Base-by-base conservation (phyloP, 92 coral and sea anemone species). In the Parazoanthus darwini region DNA sequence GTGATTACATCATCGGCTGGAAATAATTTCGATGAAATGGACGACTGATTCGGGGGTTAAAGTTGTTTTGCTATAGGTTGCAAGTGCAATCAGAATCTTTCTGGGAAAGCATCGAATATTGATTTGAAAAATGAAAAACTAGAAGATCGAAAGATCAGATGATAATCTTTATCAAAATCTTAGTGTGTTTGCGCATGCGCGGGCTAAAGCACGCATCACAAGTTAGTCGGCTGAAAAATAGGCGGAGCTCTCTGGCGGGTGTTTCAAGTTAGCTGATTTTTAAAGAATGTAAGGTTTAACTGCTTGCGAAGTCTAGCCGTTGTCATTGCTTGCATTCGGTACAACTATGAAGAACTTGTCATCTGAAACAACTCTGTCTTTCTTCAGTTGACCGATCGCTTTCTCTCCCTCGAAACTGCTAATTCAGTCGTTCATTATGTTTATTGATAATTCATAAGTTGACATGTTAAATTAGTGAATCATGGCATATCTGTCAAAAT, bases 181-280 rank as follows among this genome's bases (percentile, higher is more conserved):
- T 50, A 90, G 81, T 81, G 84, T 82, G 51, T 91, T 91, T 91
- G 86, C 93, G 91, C 91, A 54, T 75, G 90, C 88, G 88, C 88
- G 74, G 67, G 86, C 81, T 48, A 68, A 80, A 50, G 65, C 88
- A 82, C 82, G 65, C 88, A 82, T 78, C 74, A 33, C 51, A 63
- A 81, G 86, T 74, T 72, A 51, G 13, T 37, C 79, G 56, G 66
- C 75, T 86, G 44, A 50, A 46, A 50, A 3, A 16, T 63, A 81
- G 33, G 15, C 50, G 73, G 51, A 81, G 50, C 42, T 3, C 74
- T 20, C 0, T 59, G 37, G 29, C 85, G 25, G 74, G 85, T 81
- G 42, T 63, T 63, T 58, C 6, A 81, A 59, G 46, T 81, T 59
- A 81, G 23, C 43, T 63, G 51, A 59, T 58, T 37, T 29, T 59